Evolutionary conservation across 2,888 invertebrate species (phyloP), one percentile per base, ranked within the genome.

Genomic region (Drosophila aldrichi): DNA sequence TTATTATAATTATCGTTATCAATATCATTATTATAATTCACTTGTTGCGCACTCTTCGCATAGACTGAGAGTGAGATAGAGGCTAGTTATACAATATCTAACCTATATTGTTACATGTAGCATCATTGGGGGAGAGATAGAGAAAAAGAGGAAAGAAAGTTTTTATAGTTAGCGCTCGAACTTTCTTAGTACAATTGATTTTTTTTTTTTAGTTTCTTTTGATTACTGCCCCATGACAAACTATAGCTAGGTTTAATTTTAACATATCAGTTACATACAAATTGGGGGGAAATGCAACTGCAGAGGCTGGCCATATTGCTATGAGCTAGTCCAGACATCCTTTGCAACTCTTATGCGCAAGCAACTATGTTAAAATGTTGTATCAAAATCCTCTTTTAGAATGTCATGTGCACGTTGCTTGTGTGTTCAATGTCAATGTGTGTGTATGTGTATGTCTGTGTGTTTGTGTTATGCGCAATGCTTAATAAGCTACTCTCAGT

Each of bases 101-200:
- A 91, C 91, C 91, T 91, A 90, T 81, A 91, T 85, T 80, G 48
- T 29, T 91, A 88, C 73, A 82, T 74, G 70, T 58, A 72, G 79
- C 79, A 75, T 86, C 76, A 72, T 63, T 34, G 73, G 72, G 52
- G 57, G 62, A 87, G 75, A 85, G 79, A 85, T 73, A 81, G 77
- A 89, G 77, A 89, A 81, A 89, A 88, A 84, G 69, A 85, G 82
- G 82, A 85, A 79, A 85, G 73, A 82, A 71, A 83, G 73, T 88
- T 75, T 79, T 56, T 79, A 75, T 71, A 72, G 88, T 85, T 89
- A 85, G 85, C 84, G 63, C 72, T 69, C 67, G 71, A 75, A 48
- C 46, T 79, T 75, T 72, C 51, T 68, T 69, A 70, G 66, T 73
- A 74, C 77, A 86, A 61, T 63, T 69, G 16, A 8, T 49, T 49